Percentiles rank a stretch among this genome's conserved stretches.
These are phyloP conservation scores for Palythoa caribaeorum DNA, from an alignment of 92 coral and sea anemone genomes.

Conservation along the genomic window DNA sequence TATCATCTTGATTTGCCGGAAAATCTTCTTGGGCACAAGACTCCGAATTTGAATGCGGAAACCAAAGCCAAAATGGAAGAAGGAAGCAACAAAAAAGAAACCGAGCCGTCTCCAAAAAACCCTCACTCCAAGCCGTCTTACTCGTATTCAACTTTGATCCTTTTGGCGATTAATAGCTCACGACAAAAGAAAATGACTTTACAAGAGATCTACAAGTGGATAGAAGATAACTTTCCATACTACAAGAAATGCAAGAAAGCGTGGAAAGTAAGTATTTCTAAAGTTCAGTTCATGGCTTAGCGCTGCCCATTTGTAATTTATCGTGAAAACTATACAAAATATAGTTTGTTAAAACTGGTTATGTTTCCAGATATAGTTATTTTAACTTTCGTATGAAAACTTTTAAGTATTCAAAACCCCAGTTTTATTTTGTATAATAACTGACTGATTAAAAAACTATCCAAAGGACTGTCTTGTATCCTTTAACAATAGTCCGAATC, in stretches of 20 bases:
- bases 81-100: background rate
- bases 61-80: conserved; percentile 5
- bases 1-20: conserved; percentile 89
- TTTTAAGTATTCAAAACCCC: too few relatives aligned
- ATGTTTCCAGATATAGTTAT: too few relatives aligned
- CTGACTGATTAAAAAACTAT: too few relatives aligned
- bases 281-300: conserved; percentile 12
- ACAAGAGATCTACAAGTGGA: conserved; percentile 95
- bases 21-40: conserved; percentile 43
- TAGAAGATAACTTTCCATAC: conserved; percentile 89
- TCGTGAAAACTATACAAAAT: conserved; percentile 93
- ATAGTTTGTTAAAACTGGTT: background rate
- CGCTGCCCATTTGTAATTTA: conserved; percentile 66
- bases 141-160: conserved; percentile 96
- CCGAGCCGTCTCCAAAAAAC: conserved; percentile 65
- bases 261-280: conserved; percentile 84
- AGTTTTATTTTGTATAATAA: too few relatives aligned
- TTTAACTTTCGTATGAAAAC: too few relatives aligned
- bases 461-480: too few relatives aligned
- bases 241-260: conserved; percentile 94
- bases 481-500: too few relatives aligned
- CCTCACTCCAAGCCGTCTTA: conserved; percentile 91
- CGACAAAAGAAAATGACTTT: conserved; percentile 93
- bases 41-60: conserved; percentile 2
- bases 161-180: conserved; percentile 96